Evolutionary conservation across 2,888 invertebrate species (phyloP).

Genomic region (Sturmia bella): DNA sequence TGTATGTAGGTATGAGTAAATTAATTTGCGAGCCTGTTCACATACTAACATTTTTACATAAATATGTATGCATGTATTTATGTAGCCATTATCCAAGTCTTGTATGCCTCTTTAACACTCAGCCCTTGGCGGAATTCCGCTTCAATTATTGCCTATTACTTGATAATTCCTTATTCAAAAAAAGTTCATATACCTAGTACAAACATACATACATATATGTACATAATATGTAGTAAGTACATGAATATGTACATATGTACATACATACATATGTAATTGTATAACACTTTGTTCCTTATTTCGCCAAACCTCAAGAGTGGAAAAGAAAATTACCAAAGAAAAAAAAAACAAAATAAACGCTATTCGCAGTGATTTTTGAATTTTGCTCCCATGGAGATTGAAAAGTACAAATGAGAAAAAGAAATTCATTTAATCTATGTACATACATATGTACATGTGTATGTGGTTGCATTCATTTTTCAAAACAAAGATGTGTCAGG

Average conservation of each 20-base stretch:
- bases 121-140: constrained; percentile 55
- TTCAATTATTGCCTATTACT: constrained; percentile 60
- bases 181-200: not conserved
- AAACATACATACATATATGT: not conserved
- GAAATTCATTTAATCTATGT: not conserved
- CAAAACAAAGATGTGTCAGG: constrained; percentile 22
- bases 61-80: not conserved
- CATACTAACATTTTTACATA: not conserved
- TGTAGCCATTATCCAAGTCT: not conserved
- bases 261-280: not conserved
- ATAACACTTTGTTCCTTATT: constrained; percentile 7
- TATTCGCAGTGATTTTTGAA: constrained; percentile 23
- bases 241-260: not conserved
- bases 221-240: not conserved
- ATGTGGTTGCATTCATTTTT: constrained; percentile 4
- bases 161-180: constrained; percentile 32
- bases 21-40: too few relatives aligned
- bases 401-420: not conserved
- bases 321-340: not conserved
- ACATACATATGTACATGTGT: constrained; percentile 1
- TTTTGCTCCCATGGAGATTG: constrained; percentile 58
- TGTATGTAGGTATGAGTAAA: too few relatives aligned
- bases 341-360: not conserved
- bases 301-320: not conserved
- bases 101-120: not conserved